Percentiles rank a stretch among this genome's conserved stretches.
These are phyloP conservation scores for Gymnocheta viridis DNA, from an alignment of 2,888 invertebrate genomes.

Conservation along the genomic window DNA sequence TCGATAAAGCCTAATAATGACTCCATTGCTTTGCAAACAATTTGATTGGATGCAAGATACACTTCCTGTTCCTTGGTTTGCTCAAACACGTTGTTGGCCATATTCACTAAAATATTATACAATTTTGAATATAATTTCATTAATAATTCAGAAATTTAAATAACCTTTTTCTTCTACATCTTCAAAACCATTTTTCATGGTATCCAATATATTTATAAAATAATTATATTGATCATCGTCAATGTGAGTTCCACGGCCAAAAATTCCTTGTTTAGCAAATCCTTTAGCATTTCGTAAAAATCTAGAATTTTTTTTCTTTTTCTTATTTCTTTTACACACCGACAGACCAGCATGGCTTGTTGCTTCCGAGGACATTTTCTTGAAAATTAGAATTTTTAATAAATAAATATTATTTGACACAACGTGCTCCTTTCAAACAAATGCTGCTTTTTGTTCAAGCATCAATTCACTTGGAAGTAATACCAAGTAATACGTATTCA, in stretches of 20 bases:
- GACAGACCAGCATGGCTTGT: constrained; percentile 37
- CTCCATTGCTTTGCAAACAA: constrained; percentile 90
- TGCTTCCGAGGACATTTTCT: constrained; percentile 45
- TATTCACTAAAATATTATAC: constrained; percentile 74
- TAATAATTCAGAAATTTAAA: constrained; percentile 62
- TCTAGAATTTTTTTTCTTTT: constrained; percentile 74
- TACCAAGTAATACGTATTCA: too few species aligned
- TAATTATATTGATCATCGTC: constrained; percentile 89
- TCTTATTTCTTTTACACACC: constrained; percentile 70
- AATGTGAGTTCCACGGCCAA: constrained; percentile 87
- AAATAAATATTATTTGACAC: neutral
- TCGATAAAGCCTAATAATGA: constrained; percentile 87
- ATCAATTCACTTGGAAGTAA: neutral
- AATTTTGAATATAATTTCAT: neutral
- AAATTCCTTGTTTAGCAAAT: constrained; percentile 88
- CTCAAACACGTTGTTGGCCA: constrained; percentile 90
- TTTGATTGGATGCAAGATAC: constrained; percentile 89
- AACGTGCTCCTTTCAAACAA: constrained; percentile 53
- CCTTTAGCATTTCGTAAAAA: constrained; percentile 88
- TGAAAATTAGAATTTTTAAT: too few species aligned
- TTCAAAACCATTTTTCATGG: constrained; percentile 86
- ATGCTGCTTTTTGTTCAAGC: constrained; percentile 13
- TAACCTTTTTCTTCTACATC: constrained; percentile 88
- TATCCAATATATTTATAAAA: constrained; percentile 89
- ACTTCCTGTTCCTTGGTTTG: constrained; percentile 88